Percentiles rank a stretch among this genome's conserved stretches.
Evolutionary conservation across 2,797 vertebrate genomes (phyloP).

Genomic region (Hydrocynus forskahlii): DNA sequence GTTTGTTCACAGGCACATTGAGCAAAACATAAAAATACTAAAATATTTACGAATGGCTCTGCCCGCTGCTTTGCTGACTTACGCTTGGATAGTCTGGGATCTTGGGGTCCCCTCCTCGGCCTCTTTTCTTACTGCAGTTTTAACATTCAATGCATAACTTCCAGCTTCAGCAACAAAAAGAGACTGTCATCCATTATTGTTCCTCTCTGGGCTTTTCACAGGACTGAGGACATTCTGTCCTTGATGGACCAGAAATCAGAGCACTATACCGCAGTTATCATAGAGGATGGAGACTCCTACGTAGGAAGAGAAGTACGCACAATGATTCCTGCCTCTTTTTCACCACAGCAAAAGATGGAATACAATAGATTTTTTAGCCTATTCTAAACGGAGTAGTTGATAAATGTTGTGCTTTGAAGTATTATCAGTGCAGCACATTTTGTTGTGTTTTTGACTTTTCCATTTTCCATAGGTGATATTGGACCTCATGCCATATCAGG

Average conservation of each 20-base stretch:
- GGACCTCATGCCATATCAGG: constrained; percentile 86
- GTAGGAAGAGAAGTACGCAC: constrained; percentile 82
- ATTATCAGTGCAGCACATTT: background rate
- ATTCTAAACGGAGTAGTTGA: constrained; percentile 4
- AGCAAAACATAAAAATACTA: constrained; percentile 22
- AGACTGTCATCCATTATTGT: constrained; percentile 21
- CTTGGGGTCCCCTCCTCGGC: background rate
- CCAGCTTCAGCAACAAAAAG: constrained; percentile 15
- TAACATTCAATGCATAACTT: constrained; percentile 7
- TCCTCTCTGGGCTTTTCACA: constrained; percentile 58
- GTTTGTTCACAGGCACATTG: constrained; percentile 61
- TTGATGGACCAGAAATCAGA: constrained; percentile 66
- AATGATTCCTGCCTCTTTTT: constrained; percentile 1
- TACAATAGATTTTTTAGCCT: background rate
- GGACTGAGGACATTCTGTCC: constrained; percentile 71
- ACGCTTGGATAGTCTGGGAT: background rate
- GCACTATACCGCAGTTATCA: constrained; percentile 78
- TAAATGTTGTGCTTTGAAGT: constrained; percentile 13
- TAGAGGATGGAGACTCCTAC: constrained; percentile 81
- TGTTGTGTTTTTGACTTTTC: background rate
- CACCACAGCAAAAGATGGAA: constrained; percentile 11
- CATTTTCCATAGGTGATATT: constrained; percentile 83
- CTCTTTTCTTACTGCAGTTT: background rate
- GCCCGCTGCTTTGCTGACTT: constrained; percentile 3
- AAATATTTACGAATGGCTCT: constrained; percentile 12